phyloP scores from a whole-genome alignment of 2,113 vertebrate genomes.

The Tyrannus savana region DNA sequence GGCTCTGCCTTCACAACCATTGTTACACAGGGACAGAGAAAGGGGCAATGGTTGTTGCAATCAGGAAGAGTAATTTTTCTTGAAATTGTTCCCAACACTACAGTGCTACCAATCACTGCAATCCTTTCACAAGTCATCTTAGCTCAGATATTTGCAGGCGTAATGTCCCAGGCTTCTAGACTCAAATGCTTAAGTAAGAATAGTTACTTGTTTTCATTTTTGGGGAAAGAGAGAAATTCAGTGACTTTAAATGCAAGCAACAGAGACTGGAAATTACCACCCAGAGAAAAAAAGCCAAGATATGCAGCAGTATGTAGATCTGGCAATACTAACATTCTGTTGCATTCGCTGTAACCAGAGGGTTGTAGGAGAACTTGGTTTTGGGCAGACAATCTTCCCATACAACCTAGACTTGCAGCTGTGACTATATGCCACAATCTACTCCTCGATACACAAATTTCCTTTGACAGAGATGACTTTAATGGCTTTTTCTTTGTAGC shows the following conservation, averaged over 20 bases:
- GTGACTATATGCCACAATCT: background rate
- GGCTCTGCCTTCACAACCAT: background rate
- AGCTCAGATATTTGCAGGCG: background rate
- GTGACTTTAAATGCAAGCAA: background rate
- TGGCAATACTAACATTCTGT: background rate
- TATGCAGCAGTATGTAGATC: background rate
- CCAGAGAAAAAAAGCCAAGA: background rate
- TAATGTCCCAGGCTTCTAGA: background rate
- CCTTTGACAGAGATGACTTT: constrained; percentile 35
- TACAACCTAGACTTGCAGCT: background rate
- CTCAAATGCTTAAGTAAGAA: background rate
- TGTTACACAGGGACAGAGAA: background rate
- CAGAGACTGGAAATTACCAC: background rate
- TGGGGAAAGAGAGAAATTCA: background rate
- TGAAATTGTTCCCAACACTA: background rate
- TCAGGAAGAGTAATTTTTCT: background rate
- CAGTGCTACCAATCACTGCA: background rate
- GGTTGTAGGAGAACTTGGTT: background rate
- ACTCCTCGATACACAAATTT: constrained; percentile 14
- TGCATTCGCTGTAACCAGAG: background rate
- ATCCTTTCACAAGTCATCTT: background rate
- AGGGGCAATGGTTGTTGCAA: background rate
- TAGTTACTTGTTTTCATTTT: background rate
- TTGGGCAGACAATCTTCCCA: background rate
- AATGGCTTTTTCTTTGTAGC: constrained; percentile 19